Base-by-base conservation (phyloP, 2,888 invertebrate species). In the Pocota personata region DNA sequence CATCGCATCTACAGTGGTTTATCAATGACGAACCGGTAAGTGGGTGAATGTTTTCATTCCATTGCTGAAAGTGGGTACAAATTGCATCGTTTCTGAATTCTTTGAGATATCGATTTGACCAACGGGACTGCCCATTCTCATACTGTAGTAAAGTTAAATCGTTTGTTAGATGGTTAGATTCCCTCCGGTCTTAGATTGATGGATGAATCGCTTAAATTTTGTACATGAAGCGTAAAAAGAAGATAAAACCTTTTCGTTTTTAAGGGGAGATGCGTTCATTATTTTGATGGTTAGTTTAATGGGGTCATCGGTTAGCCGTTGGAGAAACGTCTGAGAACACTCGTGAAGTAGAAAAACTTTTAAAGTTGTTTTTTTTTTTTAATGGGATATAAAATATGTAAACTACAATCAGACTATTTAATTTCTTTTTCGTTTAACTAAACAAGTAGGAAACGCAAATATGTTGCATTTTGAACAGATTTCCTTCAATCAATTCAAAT, bases 11-110 rank as follows among this genome's bases (percentile, higher is more conserved):
- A 27, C 95, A 95, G 90, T 96, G 96, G 96, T 96, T 95, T 92
- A 95, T 96, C 90, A 96, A 96, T 90, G 96, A 96, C 89, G 94
- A 95, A 92, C 94, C 95, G 95, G 96, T 96, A 93, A 91, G 91
- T 92, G 72, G 30, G 66, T 43, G 3, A 37, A 16, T 32, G 30
- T 52, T 0, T 14, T 21, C 30, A 50, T 16, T 24, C 14, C 0
- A 0, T 37, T 50, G 6, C 14, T 52, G 5, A 64, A 46, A 48
- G 16, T 72, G 30, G 30, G 35, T 40, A 83, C 37, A 60, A 78
- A 77, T 76, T 82, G 82, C 82, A 58, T 57, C 62, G 27, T 64
- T 66, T 57, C 50, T 48, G 19, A 30, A n/a, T 52, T 64, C 57
- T 46, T 72, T 30, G 67, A 80, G 58, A 60, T 67, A 83, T 84